Percentiles rank a stretch among this genome's conserved stretches.
Conservation (phyloP, 2,888 invertebrate species). For the Cryptocephalus primarius region DNA sequence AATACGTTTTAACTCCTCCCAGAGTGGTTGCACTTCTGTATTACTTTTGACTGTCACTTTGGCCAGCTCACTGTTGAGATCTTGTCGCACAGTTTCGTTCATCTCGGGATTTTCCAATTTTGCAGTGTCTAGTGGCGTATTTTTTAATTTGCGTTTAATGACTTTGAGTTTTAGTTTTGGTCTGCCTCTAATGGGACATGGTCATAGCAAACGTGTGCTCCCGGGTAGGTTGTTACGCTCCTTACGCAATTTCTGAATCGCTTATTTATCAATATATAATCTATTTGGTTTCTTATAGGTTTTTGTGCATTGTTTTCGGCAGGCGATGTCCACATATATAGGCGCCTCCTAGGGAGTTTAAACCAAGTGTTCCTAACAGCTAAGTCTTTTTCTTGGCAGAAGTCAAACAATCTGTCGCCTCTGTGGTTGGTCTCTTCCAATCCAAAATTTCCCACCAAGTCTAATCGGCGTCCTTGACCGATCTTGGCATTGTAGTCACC, state of each 20-base stretch:
- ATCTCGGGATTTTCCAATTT: no score
- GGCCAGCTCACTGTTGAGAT: no score
- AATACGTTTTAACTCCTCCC: no score
- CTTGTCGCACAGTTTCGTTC: no score
- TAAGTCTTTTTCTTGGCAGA: background rate
- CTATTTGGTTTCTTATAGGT: conserved; percentile 3
- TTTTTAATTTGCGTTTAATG: no score
- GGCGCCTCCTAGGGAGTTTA: background rate
- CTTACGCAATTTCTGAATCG: background rate
- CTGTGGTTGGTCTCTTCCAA: background rate
- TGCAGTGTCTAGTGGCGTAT: no score
- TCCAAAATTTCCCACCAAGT: background rate
- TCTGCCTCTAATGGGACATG: background rate
- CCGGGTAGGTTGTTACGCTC: background rate
- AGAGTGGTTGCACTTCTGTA: no score
- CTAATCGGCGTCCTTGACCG: background rate
- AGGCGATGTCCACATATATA: conserved; percentile 2
- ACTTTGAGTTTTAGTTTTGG: no score
- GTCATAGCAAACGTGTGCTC: background rate
- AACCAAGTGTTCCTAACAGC: background rate
- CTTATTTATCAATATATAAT: background rate
- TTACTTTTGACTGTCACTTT: no score
- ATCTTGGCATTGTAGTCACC: conserved; percentile 1
- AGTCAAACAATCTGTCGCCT: background rate
- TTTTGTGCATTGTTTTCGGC: background rate